Conservation (phyloP, 1,140 invertebrate species). For the Aphaenogaster ashmeadi region DNA sequence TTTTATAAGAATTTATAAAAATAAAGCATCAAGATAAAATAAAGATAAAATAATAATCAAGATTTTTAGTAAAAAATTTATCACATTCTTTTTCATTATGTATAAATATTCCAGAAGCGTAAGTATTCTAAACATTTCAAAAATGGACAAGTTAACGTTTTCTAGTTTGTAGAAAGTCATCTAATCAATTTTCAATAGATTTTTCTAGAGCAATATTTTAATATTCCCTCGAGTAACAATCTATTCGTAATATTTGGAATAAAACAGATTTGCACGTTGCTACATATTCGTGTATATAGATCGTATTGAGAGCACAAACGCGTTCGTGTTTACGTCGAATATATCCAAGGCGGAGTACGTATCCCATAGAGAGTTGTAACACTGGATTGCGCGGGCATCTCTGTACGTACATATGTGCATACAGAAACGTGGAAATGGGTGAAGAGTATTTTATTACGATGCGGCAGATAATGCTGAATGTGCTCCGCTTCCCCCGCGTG, state of each 20-base stretch:
- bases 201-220: not conserved
- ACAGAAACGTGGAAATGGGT: constrained; percentile 50
- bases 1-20: not conserved
- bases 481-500: constrained; percentile 42
- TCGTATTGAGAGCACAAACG: constrained; percentile 35
- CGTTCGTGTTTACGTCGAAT: constrained; percentile 68
- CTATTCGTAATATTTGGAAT: constrained; percentile 11
- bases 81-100: not conserved
- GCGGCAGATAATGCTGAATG: constrained; percentile 70
- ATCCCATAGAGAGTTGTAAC: constrained; percentile 62
- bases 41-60: not conserved
- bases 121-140: not conserved
- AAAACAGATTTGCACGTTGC: constrained; percentile 34
- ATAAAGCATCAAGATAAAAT: not conserved
- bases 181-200: not conserved
- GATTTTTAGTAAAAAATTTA: not conserved
- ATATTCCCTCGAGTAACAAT: not conserved
- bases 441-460: constrained; percentile 75
- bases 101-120: not conserved
- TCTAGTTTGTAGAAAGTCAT: not conserved
- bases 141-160: not conserved
- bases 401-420: constrained; percentile 1
- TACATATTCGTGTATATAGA: not conserved
- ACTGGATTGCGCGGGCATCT: constrained; percentile 54
- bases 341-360: constrained; percentile 58